Evolutionary conservation across 1,140 invertebrate species (phyloP), one percentile per base, ranked within the genome.

Genomic region (Ptiloglossa arizonensis): DNA sequence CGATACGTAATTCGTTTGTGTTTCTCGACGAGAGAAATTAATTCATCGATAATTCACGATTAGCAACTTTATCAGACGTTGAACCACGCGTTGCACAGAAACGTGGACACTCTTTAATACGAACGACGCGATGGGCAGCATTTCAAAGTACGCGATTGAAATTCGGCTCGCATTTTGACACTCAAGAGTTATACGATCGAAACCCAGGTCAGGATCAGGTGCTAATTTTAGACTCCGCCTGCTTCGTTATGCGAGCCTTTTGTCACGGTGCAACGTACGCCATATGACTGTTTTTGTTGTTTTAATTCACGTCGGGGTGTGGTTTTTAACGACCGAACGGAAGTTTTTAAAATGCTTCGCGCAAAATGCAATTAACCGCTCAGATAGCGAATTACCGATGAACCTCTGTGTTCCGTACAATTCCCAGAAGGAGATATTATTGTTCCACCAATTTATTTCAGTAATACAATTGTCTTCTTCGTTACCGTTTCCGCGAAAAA

Each of bases 201-300:
- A 59, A 68, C 80, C 69, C 69, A 69, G 75, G 80, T 83, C 80
- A 83, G 75, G 38, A 79, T 38, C 64, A 71, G 35, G n/a, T 19
- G 35, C 56, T 83, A 83, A 83, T 83, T 82, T 83, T 83, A 82
- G 71, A 73, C 4, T 11, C 17, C 15, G 63, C 5, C 27, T n/a
- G 54, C 17, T 54, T 82, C 50, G 76, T 82, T 82, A 82, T 50
- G 67, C 73, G 67, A 75, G 64, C 29, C 22, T 44, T 75, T 75
- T 52, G 52, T 64, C 69, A 9, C 15, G 13, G 48, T 54, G 77
- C 64, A 70, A 59, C 32, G 77, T 24, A 54, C 38, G 52, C 60
- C 17, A 44, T 29, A 52, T 22, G 22, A 62, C 44, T 63, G 17
- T 48, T 19, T 27, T 15, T 35, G 5, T 24, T 32, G 15, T 19